Conservation (phyloP, 2,888 invertebrate species). For the Pheosia tremula region DNA sequence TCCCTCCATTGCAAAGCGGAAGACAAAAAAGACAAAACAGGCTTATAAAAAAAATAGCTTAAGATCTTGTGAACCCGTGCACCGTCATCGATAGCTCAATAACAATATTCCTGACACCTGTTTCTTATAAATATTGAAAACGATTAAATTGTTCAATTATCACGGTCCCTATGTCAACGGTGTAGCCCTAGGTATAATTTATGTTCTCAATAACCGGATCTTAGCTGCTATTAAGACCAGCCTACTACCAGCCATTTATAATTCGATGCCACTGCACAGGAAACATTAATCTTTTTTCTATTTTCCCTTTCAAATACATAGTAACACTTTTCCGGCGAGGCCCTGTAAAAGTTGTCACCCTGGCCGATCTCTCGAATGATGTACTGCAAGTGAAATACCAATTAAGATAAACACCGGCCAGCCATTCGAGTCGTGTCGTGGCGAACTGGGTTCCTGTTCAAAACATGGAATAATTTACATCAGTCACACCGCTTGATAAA, state of each 20-base stretch:
- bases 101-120: too few species aligned
- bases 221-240: not conserved
- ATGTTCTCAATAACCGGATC: not conserved
- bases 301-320: not conserved
- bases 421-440: conserved; percentile 34
- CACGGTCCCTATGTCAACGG: too few species aligned
- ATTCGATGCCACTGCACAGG: not conserved
- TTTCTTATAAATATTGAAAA: too few species aligned
- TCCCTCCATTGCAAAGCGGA: too few species aligned
- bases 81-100: too few species aligned
- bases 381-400: conserved; percentile 51
- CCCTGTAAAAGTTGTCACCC: conserved; percentile 1
- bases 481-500: not conserved
- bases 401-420: conserved; percentile 55
- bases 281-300: not conserved
- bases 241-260: not conserved
- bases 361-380: conserved; percentile 22
- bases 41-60: too few species aligned
- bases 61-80: too few species aligned
- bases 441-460: conserved; percentile 25
- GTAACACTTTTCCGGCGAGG: not conserved
- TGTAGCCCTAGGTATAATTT: too few species aligned
- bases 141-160: too few species aligned
- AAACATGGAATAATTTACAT: conserved; percentile 25
- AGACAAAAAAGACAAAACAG: not conserved